Evolutionary conservation across 1,140 invertebrate species (phyloP).

Genomic region (Batillaria attramentaria): DNA sequence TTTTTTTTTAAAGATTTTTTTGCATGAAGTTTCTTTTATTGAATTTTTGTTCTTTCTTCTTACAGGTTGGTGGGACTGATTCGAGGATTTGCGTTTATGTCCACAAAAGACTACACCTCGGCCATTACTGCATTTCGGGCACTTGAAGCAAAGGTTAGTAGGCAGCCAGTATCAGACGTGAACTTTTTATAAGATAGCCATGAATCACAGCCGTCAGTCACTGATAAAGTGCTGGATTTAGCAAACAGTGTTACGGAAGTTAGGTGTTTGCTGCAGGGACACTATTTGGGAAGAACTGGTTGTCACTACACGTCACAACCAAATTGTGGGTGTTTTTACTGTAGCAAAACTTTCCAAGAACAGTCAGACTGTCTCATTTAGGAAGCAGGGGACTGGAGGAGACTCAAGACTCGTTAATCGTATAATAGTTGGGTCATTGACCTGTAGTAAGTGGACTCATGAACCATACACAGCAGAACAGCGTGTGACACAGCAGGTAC

Average conservation of each 20-base stretch:
- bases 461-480: neutral
- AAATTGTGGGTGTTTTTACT: too few species aligned
- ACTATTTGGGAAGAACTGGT: neutral
- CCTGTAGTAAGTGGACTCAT: neutral
- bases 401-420: too few species aligned
- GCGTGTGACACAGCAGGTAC: neutral
- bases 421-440: neutral
- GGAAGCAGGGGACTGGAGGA: too few species aligned
- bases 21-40: slow-evolving; percentile 7
- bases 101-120: slow-evolving; percentile 77
- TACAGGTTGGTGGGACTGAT: slow-evolving; percentile 80
- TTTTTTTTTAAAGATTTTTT: too few species aligned
- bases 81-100: slow-evolving; percentile 79
- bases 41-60: slow-evolving; percentile 10
- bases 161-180: neutral
- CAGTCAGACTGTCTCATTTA: too few species aligned
- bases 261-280: neutral
- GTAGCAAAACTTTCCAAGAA: too few species aligned
- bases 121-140: slow-evolving; percentile 77
- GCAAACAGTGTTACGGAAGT: neutral
- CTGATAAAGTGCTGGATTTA: neutral
- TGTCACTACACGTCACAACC: too few species aligned
- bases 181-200: neutral
- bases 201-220: neutral
- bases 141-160: slow-evolving; percentile 74